Evolutionary conservation across 1,140 invertebrate species (phyloP).

Genomic region (Ceratosolen solmsi): DNA sequence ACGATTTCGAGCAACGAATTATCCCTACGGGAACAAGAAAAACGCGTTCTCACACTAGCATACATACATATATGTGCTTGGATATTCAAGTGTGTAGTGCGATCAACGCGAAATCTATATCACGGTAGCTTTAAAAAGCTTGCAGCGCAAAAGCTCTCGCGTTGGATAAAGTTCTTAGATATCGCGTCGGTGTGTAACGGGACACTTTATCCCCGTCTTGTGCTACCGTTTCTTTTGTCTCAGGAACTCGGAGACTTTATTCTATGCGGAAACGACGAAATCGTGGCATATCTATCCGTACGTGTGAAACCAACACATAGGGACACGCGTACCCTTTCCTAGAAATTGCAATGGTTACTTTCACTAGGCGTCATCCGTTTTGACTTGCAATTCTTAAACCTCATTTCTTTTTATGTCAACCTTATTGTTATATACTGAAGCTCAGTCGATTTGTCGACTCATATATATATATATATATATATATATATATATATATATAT

Average conservation of each 20-base stretch:
- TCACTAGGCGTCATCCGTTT: neutral
- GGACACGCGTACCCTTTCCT: neutral
- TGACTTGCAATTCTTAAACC: constrained; percentile 23
- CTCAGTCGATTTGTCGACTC: neutral
- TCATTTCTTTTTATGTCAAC: constrained; percentile 44
- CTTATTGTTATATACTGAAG: constrained; percentile 22
- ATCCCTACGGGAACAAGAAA: constrained; percentile 50
- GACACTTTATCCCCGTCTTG: constrained; percentile 56
- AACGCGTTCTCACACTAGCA: constrained; percentile 5
- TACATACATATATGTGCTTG: neutral
- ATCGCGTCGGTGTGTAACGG: constrained; percentile 47
- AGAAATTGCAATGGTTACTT: neutral
- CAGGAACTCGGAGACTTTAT: constrained; percentile 16
- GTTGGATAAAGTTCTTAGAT: constrained; percentile 56
- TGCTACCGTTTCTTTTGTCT: constrained; percentile 49
- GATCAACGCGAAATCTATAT: constrained; percentile 44
- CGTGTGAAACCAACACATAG: neutral
- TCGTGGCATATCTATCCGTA: neutral
- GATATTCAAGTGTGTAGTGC: neutral
- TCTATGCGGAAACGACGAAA: constrained; percentile 11
- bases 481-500: too few relatives aligned
- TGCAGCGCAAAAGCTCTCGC: constrained; percentile 22
- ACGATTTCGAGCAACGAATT: constrained; percentile 52
- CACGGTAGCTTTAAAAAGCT: constrained; percentile 46
- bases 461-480: too few relatives aligned